Conservation (phyloP, 2,888 invertebrate genomes). For the Margaritifera margaritifera region DNA sequence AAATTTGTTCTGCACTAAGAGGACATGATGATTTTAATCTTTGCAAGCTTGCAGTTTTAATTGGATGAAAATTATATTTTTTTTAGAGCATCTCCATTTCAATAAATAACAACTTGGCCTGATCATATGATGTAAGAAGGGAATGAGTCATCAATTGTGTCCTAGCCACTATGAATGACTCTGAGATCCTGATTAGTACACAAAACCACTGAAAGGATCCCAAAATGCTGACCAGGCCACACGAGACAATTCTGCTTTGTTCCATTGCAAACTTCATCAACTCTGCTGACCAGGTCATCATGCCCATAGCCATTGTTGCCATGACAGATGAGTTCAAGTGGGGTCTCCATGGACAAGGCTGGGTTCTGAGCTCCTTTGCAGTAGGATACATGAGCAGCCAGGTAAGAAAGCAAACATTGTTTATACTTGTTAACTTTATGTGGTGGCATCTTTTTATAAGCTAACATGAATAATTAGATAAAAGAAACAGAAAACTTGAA, state of each 20-base stretch:
- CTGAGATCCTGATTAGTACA: too few relatives aligned
- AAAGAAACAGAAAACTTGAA: neutral
- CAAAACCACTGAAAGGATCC: neutral
- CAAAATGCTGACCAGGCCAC: slow-evolving; percentile 65
- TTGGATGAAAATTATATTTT: too few relatives aligned
- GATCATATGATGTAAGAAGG: too few relatives aligned
- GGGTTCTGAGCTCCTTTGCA: slow-evolving; percentile 84
- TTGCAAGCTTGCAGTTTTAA: too few relatives aligned
- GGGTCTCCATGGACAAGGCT: slow-evolving; percentile 82
- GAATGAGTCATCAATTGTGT: too few relatives aligned
- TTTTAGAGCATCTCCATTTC: too few relatives aligned
- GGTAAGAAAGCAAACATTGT: slow-evolving; percentile 72
- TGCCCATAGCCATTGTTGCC: slow-evolving; percentile 85
- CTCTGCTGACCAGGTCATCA: slow-evolving; percentile 84
- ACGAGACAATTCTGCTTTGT: slow-evolving; percentile 78
- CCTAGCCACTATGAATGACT: too few relatives aligned
- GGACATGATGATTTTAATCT: too few relatives aligned
- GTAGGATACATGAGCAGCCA: slow-evolving; percentile 85
- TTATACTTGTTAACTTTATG: neutral
- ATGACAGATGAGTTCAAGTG: slow-evolving; percentile 83
- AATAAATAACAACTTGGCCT: too few relatives aligned
- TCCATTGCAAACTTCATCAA: slow-evolving; percentile 85
- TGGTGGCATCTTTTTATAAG: neutral
- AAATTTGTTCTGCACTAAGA: too few relatives aligned
- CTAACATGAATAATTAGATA: neutral